Evolutionary conservation across 2,888 invertebrate species (phyloP).

Genomic region (Chloroclysta siterata): DNA sequence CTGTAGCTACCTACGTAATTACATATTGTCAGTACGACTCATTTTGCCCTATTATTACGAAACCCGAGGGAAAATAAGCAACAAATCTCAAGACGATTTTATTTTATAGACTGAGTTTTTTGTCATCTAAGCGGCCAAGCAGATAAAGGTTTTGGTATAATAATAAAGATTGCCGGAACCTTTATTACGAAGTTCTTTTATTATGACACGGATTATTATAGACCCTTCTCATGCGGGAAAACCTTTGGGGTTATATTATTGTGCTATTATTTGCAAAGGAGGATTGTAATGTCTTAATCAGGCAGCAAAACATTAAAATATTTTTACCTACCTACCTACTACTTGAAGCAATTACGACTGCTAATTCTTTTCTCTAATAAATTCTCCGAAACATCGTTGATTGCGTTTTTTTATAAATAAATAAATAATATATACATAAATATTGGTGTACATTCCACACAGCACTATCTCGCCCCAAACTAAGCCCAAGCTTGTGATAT

Average conservation of each 20-base stretch:
- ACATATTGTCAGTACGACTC: neutral
- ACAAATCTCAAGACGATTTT: conserved; percentile 11
- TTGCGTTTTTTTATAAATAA: too few relatives aligned
- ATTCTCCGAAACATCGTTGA: too few relatives aligned
- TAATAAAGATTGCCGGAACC: conserved; percentile 20
- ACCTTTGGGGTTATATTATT: conserved; percentile 13
- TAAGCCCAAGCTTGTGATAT: too few relatives aligned
- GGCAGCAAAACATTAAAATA: too few relatives aligned
- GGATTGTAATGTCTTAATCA: conserved; percentile 28
- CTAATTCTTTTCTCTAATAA: too few relatives aligned
- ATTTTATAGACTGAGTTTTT: conserved; percentile 16
- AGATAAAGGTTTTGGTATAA: conserved; percentile 25
- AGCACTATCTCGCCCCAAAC: too few relatives aligned
- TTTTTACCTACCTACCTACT: too few relatives aligned
- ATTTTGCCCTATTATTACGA: conserved; percentile 8
- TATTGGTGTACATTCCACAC: too few relatives aligned
- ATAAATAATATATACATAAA: too few relatives aligned
- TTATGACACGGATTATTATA: conserved; percentile 31
- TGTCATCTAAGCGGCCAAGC: conserved; percentile 25
- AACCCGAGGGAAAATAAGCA: conserved; percentile 7
- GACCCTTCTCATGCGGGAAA: conserved; percentile 33
- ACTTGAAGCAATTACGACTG: too few relatives aligned
- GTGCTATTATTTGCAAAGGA: conserved; percentile 27
- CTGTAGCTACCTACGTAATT: neutral
- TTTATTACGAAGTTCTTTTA: conserved; percentile 27